Conservation (phyloP, 2,113 vertebrate genomes). For the Campylomormyrus tamandua region DNA sequence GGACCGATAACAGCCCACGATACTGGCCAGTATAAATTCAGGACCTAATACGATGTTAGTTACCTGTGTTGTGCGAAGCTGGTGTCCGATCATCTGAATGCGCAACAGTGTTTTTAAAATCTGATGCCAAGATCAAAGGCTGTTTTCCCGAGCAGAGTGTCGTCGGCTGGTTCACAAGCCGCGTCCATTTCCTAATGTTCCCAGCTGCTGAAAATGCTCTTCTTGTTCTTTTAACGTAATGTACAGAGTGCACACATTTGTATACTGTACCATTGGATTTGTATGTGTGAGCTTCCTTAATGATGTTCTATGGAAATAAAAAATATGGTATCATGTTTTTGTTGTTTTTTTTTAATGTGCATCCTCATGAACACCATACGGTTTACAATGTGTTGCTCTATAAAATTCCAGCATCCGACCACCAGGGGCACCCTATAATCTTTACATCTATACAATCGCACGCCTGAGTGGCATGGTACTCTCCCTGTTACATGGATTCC, state of each 20-base stretch:
- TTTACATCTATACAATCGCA: neutral
- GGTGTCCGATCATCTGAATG: neutral
- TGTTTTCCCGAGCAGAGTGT: neutral
- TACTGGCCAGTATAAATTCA: neutral
- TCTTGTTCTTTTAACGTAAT: neutral
- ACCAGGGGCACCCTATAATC: neutral
- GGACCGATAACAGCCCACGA: neutral
- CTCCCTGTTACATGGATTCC: neutral
- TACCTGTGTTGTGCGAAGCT: neutral
- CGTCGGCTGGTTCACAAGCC: neutral
- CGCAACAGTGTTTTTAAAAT: neutral
- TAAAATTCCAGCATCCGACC: neutral
- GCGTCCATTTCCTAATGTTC: neutral
- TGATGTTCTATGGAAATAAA: conserved; percentile 18
- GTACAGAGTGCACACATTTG: conserved; percentile 8
- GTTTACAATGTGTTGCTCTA: neutral
- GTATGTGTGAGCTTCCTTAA: conserved; percentile 13
- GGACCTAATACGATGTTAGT: neutral
- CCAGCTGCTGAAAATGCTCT: neutral
- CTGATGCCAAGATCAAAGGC: neutral
- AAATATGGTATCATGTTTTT: neutral
- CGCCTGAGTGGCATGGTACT: neutral
- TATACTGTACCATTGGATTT: conserved; percentile 16
- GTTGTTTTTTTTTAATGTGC: neutral
- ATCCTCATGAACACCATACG: neutral